A percentile compares a stretch with the other conserved stretches of the same genome.
Evolutionary conservation across 2,797 vertebrate genomes (phyloP).

Genomic region (Cyclopterus lumpus): DNA sequence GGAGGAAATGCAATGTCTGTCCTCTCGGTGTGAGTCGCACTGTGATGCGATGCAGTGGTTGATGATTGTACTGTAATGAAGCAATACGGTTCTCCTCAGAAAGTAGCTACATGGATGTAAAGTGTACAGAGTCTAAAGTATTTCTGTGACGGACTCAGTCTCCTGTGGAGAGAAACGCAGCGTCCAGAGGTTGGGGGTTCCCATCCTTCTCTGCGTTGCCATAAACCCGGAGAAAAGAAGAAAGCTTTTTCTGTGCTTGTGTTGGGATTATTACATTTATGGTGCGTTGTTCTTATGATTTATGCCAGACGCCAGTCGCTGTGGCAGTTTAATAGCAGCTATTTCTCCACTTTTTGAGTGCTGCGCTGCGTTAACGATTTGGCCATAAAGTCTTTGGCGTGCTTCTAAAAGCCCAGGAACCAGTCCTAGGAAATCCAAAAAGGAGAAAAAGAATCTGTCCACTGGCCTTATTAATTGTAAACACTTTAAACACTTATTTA

Average conservation of each 20-base stretch:
- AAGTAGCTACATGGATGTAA: conserved; percentile 57
- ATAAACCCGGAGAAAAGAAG: conserved; percentile 40
- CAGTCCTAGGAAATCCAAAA: conserved; percentile 51
- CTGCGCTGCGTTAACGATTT: conserved; percentile 76
- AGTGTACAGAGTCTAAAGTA: conserved; percentile 41
- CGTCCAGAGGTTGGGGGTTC: conserved; percentile 56
- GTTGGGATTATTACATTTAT: conserved; percentile 75
- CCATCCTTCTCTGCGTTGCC: conserved; percentile 52
- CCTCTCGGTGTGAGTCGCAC: conserved; percentile 37
- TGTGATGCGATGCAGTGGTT: conserved; percentile 50
- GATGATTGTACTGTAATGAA: conserved; percentile 76
- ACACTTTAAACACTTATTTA: conserved; percentile 55
- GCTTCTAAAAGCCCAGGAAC: conserved; percentile 64
- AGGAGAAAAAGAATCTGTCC: conserved; percentile 23
- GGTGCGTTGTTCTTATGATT: conserved; percentile 78
- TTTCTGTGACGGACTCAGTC: conserved; percentile 62
- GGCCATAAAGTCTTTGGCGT: conserved; percentile 73
- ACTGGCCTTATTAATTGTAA: conserved; percentile 53
- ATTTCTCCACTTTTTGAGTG: conserved; percentile 68
- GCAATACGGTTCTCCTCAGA: conserved; percentile 69
- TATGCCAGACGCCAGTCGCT: conserved; percentile 73
- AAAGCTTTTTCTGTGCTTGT: conserved; percentile 47
- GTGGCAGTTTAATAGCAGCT: conserved; percentile 77
- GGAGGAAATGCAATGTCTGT: conserved; percentile 46
- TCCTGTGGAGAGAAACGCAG: conserved; percentile 75